Evolutionary conservation across 2,888 invertebrate species (phyloP).

Genomic region (Cerastis rubricosa): DNA sequence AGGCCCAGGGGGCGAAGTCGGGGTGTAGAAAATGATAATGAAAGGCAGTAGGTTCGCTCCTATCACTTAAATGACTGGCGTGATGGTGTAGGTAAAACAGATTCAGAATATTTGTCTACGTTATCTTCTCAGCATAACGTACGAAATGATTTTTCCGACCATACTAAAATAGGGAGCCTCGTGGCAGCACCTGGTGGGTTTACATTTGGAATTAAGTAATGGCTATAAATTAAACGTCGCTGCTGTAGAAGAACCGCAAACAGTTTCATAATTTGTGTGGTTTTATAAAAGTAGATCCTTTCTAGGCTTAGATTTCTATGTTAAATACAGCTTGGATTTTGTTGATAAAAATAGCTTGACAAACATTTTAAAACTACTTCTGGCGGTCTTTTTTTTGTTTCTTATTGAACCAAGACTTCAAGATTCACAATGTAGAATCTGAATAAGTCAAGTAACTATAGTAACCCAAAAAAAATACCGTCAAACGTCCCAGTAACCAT

Average conservation of each 20-base stretch:
- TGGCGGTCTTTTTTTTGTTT: not conserved
- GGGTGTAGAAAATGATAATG: too few relatives aligned
- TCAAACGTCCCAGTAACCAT: too few relatives aligned
- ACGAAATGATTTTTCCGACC: not conserved
- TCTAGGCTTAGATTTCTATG: not conserved
- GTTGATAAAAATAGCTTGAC: not conserved
- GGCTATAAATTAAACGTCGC: not conserved
- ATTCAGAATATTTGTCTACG: not conserved
- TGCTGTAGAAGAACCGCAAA: constrained; percentile 34
- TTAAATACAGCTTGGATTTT: constrained; percentile 11
- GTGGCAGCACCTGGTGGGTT: not conserved
- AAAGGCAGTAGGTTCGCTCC: not conserved
- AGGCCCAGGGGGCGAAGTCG: too few relatives aligned
- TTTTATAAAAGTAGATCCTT: constrained; percentile 23
- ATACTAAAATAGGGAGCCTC: not conserved
- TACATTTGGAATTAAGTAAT: not conserved
- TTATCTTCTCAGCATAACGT: not conserved
- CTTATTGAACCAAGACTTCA: not conserved
- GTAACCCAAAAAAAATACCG: too few relatives aligned
- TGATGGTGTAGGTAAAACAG: not conserved
- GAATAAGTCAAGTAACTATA: too few relatives aligned
- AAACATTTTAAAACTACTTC: not conserved
- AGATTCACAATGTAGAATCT: not conserved
- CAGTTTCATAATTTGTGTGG: constrained; percentile 32
- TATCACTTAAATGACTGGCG: not conserved